Base-by-base conservation (phyloP, 2,797 vertebrate genomes). In the Schizopygopsis malacanthus region DNA sequence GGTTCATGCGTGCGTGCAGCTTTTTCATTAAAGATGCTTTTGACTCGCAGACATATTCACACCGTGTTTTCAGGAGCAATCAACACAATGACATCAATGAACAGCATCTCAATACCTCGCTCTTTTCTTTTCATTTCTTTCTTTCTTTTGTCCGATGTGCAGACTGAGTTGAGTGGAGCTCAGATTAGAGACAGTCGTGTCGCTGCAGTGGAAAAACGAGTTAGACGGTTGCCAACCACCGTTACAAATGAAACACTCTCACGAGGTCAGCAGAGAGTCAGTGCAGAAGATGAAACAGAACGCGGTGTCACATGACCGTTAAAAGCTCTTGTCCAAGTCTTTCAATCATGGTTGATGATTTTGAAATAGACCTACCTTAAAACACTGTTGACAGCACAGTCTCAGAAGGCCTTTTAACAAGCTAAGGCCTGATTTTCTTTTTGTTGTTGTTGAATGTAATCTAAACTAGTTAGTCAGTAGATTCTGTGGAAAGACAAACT, bases 1-100 rank as follows among this genome's bases (percentile, higher is more conserved):
- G 33, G 33, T 2, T 82, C 11, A 79, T 69, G 87, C 43, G 80
- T 59, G 83, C 87, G 56, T 86, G 88, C 90, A 89, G 83, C 90
- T 88, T 86, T 67, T 92, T 92, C 91, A 91, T 89, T 90, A 90
- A 88, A 92, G 87, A 92, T 90, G 86, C 69, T 91, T 91, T 94
- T 92, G 61, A 83, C 77, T 9, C 56, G 59, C 75, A 82, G 65
- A 80, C 80, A 72, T 63, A 85, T 90, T 90, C 76, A 47, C 45
- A 67, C 63, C 39, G n/a, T 79, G 86, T 81, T 90, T 87, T 89
- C 79, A 90, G 85, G 69, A 72, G 61, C 85, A 86, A 79, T 84
- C 75, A 85, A 78, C 76, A 71, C 77, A 88, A 87, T 77, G 69
- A 85, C 87, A 91, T 92, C 90, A 88, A 81, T 88, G 89, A 86